Conservation (phyloP, 2,888 invertebrate genomes). For the Formica aserva region DNA sequence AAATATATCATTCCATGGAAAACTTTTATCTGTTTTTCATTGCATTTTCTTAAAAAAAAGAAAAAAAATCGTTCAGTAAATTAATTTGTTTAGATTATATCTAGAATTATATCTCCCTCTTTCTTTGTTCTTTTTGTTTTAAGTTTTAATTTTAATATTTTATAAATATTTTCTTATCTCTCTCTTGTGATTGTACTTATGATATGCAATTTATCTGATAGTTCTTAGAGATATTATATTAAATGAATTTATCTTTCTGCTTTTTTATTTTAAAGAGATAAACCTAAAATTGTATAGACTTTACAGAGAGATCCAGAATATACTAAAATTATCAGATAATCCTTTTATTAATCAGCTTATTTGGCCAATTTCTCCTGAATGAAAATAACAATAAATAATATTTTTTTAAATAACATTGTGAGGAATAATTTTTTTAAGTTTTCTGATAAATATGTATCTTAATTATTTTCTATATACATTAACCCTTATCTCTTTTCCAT, state of each 20-base stretch:
- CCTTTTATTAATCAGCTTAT: neutral
- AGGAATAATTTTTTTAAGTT: neutral
- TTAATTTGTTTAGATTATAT: neutral
- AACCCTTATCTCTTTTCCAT: neutral
- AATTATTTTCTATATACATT: neutral
- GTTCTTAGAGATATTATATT: neutral
- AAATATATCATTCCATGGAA: neutral
- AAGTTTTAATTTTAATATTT: neutral
- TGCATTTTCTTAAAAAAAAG: neutral
- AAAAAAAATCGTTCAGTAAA: neutral
- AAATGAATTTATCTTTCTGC: neutral
- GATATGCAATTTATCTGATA: neutral
- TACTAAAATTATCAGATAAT: neutral
- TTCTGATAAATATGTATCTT: neutral
- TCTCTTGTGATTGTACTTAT: neutral
- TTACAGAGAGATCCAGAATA: neutral
- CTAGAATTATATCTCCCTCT: neutral
- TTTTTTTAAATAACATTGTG: neutral
- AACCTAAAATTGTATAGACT: neutral
- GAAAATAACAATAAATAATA: neutral
- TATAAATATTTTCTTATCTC: neutral
- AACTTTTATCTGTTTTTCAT: neutral
- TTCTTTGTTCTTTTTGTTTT: neutral
- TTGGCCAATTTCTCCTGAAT: neutral
- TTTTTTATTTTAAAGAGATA: neutral